These are phyloP conservation scores for Hemicrepidius hirtus DNA, from an alignment of 2,888 invertebrate genomes.

Conservation along the genomic window DNA sequence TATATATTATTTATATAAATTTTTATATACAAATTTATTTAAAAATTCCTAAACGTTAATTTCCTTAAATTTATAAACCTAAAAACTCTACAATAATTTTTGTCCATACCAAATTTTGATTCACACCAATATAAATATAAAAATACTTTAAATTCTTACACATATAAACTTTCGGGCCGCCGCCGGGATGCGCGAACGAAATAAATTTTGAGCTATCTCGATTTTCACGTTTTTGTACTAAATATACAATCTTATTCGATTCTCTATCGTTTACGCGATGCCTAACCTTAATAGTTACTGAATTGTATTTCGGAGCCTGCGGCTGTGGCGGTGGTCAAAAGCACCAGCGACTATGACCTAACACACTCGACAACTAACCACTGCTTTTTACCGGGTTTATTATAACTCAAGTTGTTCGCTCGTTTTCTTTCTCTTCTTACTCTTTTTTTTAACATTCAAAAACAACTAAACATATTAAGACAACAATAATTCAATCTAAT, in stretches of 20 bases:
- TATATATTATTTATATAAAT: constrained; percentile 78
- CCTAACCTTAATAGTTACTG: constrained; percentile 71
- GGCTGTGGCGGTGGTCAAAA: constrained; percentile 67
- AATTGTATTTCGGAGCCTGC: constrained; percentile 59
- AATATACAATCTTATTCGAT: constrained; percentile 73
- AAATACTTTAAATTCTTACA: constrained; percentile 74
- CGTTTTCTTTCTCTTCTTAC: constrained; percentile 11
- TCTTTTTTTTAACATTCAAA: background rate
- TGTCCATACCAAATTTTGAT: constrained; percentile 74
- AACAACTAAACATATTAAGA: background rate
- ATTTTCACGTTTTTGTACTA: constrained; percentile 70
- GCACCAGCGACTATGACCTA: constrained; percentile 71
- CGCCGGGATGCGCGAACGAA: constrained; percentile 63
- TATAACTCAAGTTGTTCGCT: constrained; percentile 61
- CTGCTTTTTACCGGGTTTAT: constrained; percentile 62
- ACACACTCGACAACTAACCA: constrained; percentile 70
- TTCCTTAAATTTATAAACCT: constrained; percentile 75
- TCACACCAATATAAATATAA: constrained; percentile 74
- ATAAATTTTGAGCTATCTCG: constrained; percentile 73
- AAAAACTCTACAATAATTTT: constrained; percentile 73
- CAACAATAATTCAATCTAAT: background rate
- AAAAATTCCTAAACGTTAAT: constrained; percentile 81
- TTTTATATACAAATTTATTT: constrained; percentile 82
- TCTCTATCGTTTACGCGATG: constrained; percentile 70
- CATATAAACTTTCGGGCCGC: constrained; percentile 70